Evolutionary conservation across 2,888 invertebrate genomes (phyloP), one percentile per base, ranked within the genome.

Genomic region (Euzophera pinguis): DNA sequence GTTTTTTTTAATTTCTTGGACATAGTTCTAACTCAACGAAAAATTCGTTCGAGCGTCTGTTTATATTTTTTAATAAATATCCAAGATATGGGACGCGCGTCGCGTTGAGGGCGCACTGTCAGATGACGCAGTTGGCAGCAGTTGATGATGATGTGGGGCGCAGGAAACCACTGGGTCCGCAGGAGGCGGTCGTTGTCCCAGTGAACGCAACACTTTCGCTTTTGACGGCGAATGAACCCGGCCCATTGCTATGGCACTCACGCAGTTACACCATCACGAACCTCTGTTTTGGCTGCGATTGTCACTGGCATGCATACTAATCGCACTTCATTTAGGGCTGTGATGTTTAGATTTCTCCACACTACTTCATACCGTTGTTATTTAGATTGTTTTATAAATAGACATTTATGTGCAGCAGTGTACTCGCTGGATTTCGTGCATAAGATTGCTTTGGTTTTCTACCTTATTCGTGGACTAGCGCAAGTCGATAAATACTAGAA

Each of bases 181-280:
- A 84, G 88, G 86, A 85, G 78, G 65, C 84, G 89, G 89, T 89
- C 90, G 81, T 87, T 86, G 90, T 88, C 84, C 90, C 84, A 89
- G 67, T 90, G 88, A 89, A 88, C 87, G 84, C 68, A 73, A 71
- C 71, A 87, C 89, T 90, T 90, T 90, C 90, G 87, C 86, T 90
- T 86, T 90, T 81, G 78, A 82, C 81, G 89, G 89, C 85, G 85
- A 90, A 84, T 83, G 90, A 90, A 90, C 90, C 87, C 84, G 76
- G 78, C 64, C 78, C 81, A 87, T 89, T 87, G 81, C 81, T 84
- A 86, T 78, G 78, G 69, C 78, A 73, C 78, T 83, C 86, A 84
- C 84, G 79, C 72, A 72, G 83, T 89, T 88, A 85, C 86, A 87
- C 85, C 87, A 87, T 82, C 80, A 74, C 68, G 65, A 65, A 63